phyloP scores from a whole-genome alignment of 1,140 invertebrate genomes.

The Agrilus planipennis region DNA sequence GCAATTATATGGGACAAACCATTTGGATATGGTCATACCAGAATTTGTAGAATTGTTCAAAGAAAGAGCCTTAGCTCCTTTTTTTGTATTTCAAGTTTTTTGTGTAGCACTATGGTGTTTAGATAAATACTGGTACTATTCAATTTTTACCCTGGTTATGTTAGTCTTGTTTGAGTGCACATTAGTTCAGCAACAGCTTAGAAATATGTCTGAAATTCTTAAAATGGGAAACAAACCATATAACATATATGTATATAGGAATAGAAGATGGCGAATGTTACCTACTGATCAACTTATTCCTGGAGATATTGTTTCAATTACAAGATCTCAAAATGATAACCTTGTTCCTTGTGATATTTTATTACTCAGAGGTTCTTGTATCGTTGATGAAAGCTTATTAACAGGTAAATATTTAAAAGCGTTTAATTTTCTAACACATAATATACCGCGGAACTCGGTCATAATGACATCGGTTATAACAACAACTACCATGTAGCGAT shows the following conservation, averaged over 20 bases:
- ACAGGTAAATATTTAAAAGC: too few relatives aligned
- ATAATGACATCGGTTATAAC: too few relatives aligned
- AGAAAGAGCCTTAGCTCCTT: slow-evolving; percentile 95
- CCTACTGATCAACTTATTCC: slow-evolving; percentile 82
- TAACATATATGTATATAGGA: slow-evolving; percentile 85
- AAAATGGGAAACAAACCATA: slow-evolving; percentile 99
- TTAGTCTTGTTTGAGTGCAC: slow-evolving; percentile 96
- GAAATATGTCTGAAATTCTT: slow-evolving; percentile 99
- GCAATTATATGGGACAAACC: slow-evolving; percentile 79
- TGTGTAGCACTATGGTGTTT: slow-evolving; percentile 98
- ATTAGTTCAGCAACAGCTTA: slow-evolving; percentile 92
- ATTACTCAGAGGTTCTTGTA: slow-evolving; percentile 53
- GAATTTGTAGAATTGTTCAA: slow-evolving; percentile 94
- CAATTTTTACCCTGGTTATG: slow-evolving; percentile 95
- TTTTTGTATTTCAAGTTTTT: slow-evolving; percentile 93
- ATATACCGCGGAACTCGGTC: too few relatives aligned
- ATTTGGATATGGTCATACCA: slow-evolving; percentile 78
- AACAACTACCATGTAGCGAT: too few relatives aligned
- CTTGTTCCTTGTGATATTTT: slow-evolving; percentile 95
- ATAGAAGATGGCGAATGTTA: slow-evolving; percentile 82
- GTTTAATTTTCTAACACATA: too few relatives aligned
- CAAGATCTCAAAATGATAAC: slow-evolving; percentile 77
- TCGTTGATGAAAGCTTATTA: slow-evolving; percentile 34
- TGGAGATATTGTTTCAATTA: slow-evolving; percentile 94
- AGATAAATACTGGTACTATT: slow-evolving; percentile 98